phyloP scores from a whole-genome alignment of 2,888 invertebrate species.

The Lottia scabra region DNA sequence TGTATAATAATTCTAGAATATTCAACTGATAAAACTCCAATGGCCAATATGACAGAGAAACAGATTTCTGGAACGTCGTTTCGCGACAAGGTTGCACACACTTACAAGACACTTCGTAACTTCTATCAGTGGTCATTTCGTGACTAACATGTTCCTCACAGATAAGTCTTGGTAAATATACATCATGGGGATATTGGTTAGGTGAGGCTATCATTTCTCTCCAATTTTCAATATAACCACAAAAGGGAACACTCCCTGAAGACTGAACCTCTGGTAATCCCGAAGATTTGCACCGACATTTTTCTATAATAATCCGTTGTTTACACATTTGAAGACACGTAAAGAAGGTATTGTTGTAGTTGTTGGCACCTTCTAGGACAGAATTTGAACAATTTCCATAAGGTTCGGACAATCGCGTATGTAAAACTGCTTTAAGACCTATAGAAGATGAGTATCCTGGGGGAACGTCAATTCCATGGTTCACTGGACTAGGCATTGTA shows the following conservation, averaged over 20 bases:
- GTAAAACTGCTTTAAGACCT: slow-evolving; percentile 47
- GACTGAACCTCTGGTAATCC: slow-evolving; percentile 39
- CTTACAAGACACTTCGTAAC: slow-evolving; percentile 48
- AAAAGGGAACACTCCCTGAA: slow-evolving; percentile 38
- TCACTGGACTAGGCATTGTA: slow-evolving; percentile 58
- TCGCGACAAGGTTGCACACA: slow-evolving; percentile 54
- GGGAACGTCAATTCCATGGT: slow-evolving; percentile 59
- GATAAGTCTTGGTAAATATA: slow-evolving; percentile 32
- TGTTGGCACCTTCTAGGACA: slow-evolving; percentile 24
- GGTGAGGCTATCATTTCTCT: slow-evolving; percentile 26
- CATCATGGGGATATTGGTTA: slow-evolving; percentile 26
- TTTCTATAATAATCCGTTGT: slow-evolving; percentile 48
- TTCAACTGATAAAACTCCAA: slow-evolving; percentile 51
- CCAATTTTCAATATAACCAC: slow-evolving; percentile 52
- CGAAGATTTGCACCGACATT: slow-evolving; percentile 53
- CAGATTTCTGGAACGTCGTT: slow-evolving; percentile 52
- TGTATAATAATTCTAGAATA: slow-evolving; percentile 45
- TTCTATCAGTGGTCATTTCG: slow-evolving; percentile 43
- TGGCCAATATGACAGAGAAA: slow-evolving; percentile 60
- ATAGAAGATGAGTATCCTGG: slow-evolving; percentile 60
- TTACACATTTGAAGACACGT: slow-evolving; percentile 56
- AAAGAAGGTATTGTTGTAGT: slow-evolving; percentile 53
- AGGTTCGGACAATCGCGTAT: slow-evolving; percentile 45
- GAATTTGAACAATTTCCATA: slow-evolving; percentile 56
- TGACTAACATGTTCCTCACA: slow-evolving; percentile 46